These are phyloP conservation scores for Acleris holmiana DNA, from an alignment of 2,888 invertebrate genomes.

Conservation along the genomic window DNA sequence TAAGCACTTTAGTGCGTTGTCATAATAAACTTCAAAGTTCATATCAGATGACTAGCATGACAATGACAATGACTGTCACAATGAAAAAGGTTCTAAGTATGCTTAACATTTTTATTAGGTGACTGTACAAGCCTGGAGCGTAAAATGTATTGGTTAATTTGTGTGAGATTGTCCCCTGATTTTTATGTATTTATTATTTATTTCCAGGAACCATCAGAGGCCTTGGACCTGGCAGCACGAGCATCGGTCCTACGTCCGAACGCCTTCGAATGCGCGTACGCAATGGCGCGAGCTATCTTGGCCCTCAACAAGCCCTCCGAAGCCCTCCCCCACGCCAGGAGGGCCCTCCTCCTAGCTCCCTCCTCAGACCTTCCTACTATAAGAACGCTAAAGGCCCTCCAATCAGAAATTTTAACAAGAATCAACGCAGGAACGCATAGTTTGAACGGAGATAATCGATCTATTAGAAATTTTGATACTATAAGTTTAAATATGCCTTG, in stretches of 20 bases:
- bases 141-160: no score
- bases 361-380: slow-evolving; percentile 89
- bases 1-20: no score
- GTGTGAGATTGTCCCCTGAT: no score
- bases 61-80: no score
- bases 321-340: slow-evolving; percentile 92
- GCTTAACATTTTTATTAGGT: no score
- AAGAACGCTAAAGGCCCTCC: slow-evolving; percentile 88
- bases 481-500: slow-evolving; percentile 80
- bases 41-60: no score
- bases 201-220: slow-evolving; percentile 91
- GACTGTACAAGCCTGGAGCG: no score
- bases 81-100: no score
- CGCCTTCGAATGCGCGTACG: slow-evolving; percentile 97
- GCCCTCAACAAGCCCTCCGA: slow-evolving; percentile 90
- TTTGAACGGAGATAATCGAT: slow-evolving; percentile 69
- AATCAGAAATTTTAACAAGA: slow-evolving; percentile 87
- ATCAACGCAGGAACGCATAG: slow-evolving; percentile 78
- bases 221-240: slow-evolving; percentile 94
- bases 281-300: slow-evolving; percentile 93
- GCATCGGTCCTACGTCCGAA: slow-evolving; percentile 93
- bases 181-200: background rate
- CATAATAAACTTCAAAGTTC: no score
- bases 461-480: slow-evolving; percentile 76
- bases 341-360: slow-evolving; percentile 90